phyloP scores from a whole-genome alignment of 1,140 invertebrate genomes.

The Drosophila melanica region DNA sequence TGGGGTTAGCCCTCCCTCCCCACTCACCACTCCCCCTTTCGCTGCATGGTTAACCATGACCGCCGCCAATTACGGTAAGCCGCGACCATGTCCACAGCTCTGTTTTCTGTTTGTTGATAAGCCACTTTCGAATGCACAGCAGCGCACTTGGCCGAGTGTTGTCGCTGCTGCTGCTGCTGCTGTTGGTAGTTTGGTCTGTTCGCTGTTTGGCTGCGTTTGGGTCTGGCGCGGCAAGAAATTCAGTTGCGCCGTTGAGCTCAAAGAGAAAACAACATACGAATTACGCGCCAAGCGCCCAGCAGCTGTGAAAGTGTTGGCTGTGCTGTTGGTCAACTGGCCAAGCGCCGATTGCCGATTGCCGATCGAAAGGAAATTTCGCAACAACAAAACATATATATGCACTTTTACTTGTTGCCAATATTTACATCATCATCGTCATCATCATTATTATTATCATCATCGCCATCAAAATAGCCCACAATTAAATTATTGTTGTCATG shows the following conservation, averaged over 20 bases:
- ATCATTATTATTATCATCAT: slow-evolving; percentile 13
- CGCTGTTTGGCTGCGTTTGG: slow-evolving; percentile 40
- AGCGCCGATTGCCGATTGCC: slow-evolving; percentile 9
- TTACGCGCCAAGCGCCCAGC: slow-evolving; percentile 50
- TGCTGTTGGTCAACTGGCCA: slow-evolving; percentile 46
- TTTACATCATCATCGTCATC: slow-evolving; percentile 31
- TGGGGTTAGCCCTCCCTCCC: background rate
- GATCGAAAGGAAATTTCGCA: slow-evolving; percentile 65
- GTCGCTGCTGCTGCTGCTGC: background rate
- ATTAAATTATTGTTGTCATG: slow-evolving; percentile 42
- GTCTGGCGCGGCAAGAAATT: slow-evolving; percentile 57
- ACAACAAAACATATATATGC: slow-evolving; percentile 65
- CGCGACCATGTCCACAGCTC: slow-evolving; percentile 58
- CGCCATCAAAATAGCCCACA: slow-evolving; percentile 3
- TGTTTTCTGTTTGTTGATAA: slow-evolving; percentile 71
- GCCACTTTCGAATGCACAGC: slow-evolving; percentile 80
- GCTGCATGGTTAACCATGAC: slow-evolving; percentile 43
- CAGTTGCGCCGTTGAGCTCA: slow-evolving; percentile 76
- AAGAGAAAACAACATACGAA: slow-evolving; percentile 74
- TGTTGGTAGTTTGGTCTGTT: slow-evolving; percentile 42
- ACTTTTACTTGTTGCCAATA: slow-evolving; percentile 65
- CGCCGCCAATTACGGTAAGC: slow-evolving; percentile 60
- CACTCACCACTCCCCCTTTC: background rate
- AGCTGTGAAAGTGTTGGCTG: slow-evolving; percentile 69
- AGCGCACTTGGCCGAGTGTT: slow-evolving; percentile 55